These are phyloP conservation scores for Podarcis siculus DNA, from an alignment of 2,797 vertebrate species.

Conservation along the genomic window DNA sequence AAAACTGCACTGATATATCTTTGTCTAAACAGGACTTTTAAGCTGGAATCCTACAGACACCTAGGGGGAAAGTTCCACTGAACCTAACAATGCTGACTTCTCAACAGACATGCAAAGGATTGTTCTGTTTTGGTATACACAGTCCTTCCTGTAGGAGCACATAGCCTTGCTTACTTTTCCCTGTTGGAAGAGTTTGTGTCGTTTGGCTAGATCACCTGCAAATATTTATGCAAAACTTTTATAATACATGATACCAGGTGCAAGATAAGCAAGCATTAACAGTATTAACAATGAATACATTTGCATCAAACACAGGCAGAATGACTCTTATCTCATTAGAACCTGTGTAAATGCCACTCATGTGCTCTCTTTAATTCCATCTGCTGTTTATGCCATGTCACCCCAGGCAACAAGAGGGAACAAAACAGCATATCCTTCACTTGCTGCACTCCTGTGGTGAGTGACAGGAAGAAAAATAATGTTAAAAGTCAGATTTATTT, in stretches of 20 bases:
- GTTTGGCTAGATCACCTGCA: conserved; percentile 40
- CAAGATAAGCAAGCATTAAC: conserved; percentile 61
- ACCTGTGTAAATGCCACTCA: conserved; percentile 62
- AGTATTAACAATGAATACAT: conserved; percentile 56
- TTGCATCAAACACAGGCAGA: conserved; percentile 58
- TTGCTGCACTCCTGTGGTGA: neutral
- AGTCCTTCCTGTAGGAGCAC: neutral
- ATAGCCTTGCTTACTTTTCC: neutral
- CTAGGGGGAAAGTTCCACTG: neutral
- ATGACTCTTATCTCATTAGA: conserved; percentile 54
- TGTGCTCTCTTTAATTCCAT: conserved; percentile 62
- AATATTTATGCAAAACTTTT: conserved; percentile 43
- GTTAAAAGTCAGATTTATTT: neutral
- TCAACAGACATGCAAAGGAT: neutral
- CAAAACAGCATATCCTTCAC: neutral
- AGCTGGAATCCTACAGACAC: neutral
- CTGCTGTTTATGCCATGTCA: conserved; percentile 38
- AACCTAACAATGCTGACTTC: neutral
- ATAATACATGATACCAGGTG: conserved; percentile 65
- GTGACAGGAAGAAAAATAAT: accelerated
- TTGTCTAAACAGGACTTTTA: no score
- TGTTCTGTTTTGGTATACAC: neutral
- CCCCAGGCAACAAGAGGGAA: conserved; percentile 40
- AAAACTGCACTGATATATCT: no score
- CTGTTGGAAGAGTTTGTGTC: conserved; percentile 1